Percentiles rank a stretch among this genome's conserved stretches.
These are phyloP conservation scores for Mythimna loreyi DNA, from an alignment of 2,888 invertebrate species.

Conservation along the genomic window DNA sequence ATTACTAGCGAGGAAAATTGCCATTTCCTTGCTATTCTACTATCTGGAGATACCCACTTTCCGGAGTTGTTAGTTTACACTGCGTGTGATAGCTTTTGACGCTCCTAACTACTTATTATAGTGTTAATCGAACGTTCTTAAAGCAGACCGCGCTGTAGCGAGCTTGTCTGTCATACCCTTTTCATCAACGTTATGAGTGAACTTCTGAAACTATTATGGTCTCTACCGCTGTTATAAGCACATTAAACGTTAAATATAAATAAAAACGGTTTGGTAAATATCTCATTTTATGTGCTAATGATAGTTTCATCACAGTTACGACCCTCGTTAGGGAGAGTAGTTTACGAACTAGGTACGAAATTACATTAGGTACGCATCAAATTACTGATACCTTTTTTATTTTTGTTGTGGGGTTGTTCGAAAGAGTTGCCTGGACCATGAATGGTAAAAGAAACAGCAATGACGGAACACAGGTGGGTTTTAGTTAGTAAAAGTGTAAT, in stretches of 20 bases:
- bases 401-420: neutral
- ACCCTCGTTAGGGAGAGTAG: neutral
- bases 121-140: constrained; percentile 31
- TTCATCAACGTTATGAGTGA: constrained; percentile 10
- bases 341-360: neutral
- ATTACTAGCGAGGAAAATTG: constrained; percentile 85
- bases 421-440: no score
- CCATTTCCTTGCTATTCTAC: constrained; percentile 83
- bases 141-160: neutral
- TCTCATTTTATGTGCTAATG: neutral
- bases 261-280: constrained; percentile 2
- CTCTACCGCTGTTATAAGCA: neutral
- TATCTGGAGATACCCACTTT: constrained; percentile 79
- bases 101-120: constrained; percentile 41
- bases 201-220: neutral
- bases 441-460: no score
- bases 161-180: constrained; percentile 26
- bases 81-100: constrained; percentile 62
- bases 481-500: no score
- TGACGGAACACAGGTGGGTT: no score
- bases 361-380: neutral
- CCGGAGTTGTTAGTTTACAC: constrained; percentile 65
- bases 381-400: neutral
- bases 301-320: constrained; percentile 4
- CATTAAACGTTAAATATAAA: constrained; percentile 6